Evolutionary conservation across 2,888 invertebrate species (phyloP).

Genomic region (Catocala nupta): DNA sequence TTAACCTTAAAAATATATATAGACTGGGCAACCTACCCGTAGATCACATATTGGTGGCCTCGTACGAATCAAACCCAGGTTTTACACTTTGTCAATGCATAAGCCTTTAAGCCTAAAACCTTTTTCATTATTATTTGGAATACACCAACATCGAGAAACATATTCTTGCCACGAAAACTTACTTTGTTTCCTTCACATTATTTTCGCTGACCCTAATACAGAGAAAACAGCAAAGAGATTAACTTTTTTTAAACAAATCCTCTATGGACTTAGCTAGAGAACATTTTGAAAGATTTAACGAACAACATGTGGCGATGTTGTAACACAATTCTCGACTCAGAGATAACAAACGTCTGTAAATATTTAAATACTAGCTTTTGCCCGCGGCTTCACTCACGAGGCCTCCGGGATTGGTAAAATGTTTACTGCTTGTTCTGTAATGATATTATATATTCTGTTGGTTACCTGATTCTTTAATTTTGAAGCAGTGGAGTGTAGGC

Average conservation of each 20-base stretch:
- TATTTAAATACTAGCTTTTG: slow-evolving; percentile 42
- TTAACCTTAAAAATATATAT: no score
- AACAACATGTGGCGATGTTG: slow-evolving; percentile 22
- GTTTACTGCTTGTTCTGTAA: slow-evolving; percentile 29
- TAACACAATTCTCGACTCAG: slow-evolving; percentile 18
- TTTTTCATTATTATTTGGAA: no score
- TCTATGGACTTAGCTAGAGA: slow-evolving; percentile 29
- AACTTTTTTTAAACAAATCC: slow-evolving; percentile 46
- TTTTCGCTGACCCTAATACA: slow-evolving; percentile 17
- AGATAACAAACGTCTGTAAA: slow-evolving; percentile 35
- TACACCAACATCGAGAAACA: no score
- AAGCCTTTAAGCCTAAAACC: no score
- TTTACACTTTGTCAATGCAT: no score
- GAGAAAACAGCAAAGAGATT: slow-evolving; percentile 33
- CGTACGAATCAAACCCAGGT: no score
- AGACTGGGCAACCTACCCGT: no score
- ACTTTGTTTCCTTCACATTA: slow-evolving; percentile 21
- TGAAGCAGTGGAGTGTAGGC: slow-evolving; percentile 18
- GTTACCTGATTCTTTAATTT: slow-evolving; percentile 28
- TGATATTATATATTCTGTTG: slow-evolving; percentile 41
- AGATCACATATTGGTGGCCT: no score
- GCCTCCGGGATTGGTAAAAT: slow-evolving; percentile 42
- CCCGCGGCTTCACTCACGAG: slow-evolving; percentile 35
- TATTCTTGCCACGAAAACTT: neutral
- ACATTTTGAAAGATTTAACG: slow-evolving; percentile 38